Evolutionary conservation across 2,888 invertebrate genomes (phyloP), one percentile per base, ranked within the genome.

Genomic region (Dendrolimus houi): DNA sequence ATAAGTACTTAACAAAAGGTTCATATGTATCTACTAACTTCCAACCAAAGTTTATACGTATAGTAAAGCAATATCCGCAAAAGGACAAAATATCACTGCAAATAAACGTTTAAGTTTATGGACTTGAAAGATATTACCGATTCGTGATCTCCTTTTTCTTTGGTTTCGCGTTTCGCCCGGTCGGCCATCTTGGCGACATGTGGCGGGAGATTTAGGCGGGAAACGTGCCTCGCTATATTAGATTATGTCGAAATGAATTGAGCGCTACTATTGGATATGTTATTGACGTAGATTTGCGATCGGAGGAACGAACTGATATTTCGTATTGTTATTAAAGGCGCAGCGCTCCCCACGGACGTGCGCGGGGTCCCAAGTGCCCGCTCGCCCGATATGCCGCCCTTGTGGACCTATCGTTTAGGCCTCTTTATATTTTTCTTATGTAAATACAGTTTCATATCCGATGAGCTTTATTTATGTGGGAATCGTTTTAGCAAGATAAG

Each of bases 391-490:
- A 81, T 77, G 78, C 76, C 82, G 79, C 84, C 87, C 87, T 84
- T 83, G 79, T 79, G 84, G 81, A 82, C 85, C 85, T 83, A 86
- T 86, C 87, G 87, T 86, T 90, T 87, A 86, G 89, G 88, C 89
- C 86, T 87, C 83, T 87, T 90, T 89, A 87, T 88, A 89, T 88
- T 87, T 88, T 89, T 87, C 89, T 87, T 90, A 89, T 89, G 89
- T 88, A 89, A 90, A 90, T 90, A 86, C 85, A 64, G 80, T 83
- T 88, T 89, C 86, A 90, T 90, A 89, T 90, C 87, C 88, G 87
- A 89, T 89, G 88, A 90, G 88, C 88, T 90, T 90, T 90, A 90
- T 89, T 90, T 90, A 90, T 90, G 90, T 90, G 89, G 89, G 87
- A 90, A 90, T 89, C 89, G 88, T 87, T 90, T 87, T 87, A 81